Base-by-base conservation (phyloP, 2,888 invertebrate species). In the Clistopyga incitator region DNA sequence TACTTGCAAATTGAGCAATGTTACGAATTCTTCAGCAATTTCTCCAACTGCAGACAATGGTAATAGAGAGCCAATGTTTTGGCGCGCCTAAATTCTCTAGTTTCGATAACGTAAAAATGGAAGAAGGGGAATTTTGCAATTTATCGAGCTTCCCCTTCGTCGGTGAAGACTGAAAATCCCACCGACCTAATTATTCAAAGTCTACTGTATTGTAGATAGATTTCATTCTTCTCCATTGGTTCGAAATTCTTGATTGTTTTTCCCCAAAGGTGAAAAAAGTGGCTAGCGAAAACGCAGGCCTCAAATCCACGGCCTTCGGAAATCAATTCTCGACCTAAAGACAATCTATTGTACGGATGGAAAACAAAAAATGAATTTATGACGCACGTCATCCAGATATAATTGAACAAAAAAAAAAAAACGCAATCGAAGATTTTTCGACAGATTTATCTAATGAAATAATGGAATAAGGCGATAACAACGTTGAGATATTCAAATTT, bases 281-380 rank as follows among this genome's bases (percentile, higher is more conserved):
- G 8, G 18, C 20, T 18, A 71, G 1, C 25, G 29, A 47, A 42
- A 29, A 61, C 47, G 20, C 61, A 29, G 61, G 59, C 72, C 72
- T 74, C 59, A 15, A 25, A 50, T 34, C 25, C 18, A 74, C 72
- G 72, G 72, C 72, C 72, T 74, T 47, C 29, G 59, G 25, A 74
- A 64, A 1, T 8, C 2, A 64, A 64, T 64, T 71, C 68, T 59
- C 56, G 77, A 77, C 77, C 77, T 77, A 77, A 77, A 77, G 59
- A 68, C 68, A 77, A 68, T 77, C 68, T 13, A 68, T 15, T 20
- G 3, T 23, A 52, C 34, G 54, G 18, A 29, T 29, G 65, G 45
- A 67, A 52, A 52, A 38, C 38, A 20, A 23, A 52, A 65, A 65
- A 47, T 13, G 18, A 38, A 64, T 3, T 38, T 38, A 64, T 13